Base-by-base conservation (phyloP, 2,888 invertebrate species). In the Lepeophtheirus nordmannii region DNA sequence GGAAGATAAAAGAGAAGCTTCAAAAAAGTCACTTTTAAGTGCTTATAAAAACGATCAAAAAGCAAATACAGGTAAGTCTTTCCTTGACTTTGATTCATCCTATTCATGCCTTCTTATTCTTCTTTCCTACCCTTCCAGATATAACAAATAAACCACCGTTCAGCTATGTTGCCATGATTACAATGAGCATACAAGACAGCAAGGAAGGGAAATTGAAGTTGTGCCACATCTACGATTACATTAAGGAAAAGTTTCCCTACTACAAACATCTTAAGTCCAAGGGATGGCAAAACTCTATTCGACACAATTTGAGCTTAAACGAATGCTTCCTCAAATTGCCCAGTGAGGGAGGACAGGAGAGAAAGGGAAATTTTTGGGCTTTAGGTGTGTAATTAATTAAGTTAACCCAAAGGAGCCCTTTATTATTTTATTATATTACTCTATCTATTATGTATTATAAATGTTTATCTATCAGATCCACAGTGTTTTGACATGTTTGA, bases 111-210 rank as follows among this genome's bases (percentile, higher is more conserved):
- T 14, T 41, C 10, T 41, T 41, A 41, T 41, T 11, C n/a, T n/a
- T n/a, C 17, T 46, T n/a, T 17, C 5, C 53, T 46, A 2, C 8
- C 39, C 10, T 20, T 62, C 8, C 30, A 63, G 63, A 63, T 22
- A 53, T 38, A 14, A 20, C 20, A n/a, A 38, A 22, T 22, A 66
- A 66, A 23, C 66, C 66, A 14, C 66, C 66, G 9, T 66, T 58
- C 46, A 66, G 66, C 46, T 66, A 66, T 41, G 66, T 66, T n/a
- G 66, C 66, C 23, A 66, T 66, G 66, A 66, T 66, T 23, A 40
- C 66, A n/a, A 66, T 66, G 66, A 58, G 58, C 58, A 66, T 66
- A 23, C 37, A 66, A 22, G 61, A 66, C 10, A 66, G 66, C 23
- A 20, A 37, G n/a, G 66, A 66, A 12, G 58, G 58, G 41, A 66